A percentile compares a stretch with the other conserved stretches of the same genome.
Conservation (phyloP, 1,140 invertebrate genomes). For the Micrasema longulum region DNA sequence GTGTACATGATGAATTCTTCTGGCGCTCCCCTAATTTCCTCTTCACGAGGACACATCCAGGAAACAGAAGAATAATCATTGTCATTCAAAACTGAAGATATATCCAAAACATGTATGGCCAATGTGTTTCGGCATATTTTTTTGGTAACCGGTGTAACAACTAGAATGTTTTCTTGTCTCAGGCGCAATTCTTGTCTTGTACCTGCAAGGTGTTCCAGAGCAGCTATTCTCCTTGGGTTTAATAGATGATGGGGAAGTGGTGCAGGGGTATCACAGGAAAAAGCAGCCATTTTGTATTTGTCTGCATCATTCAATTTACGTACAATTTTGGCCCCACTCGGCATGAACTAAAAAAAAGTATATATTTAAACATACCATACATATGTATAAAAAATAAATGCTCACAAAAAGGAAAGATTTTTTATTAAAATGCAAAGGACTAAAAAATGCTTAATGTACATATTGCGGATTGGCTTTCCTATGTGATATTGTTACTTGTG, state of each 20-base stretch:
- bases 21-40: constrained; percentile 75
- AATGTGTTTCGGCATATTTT: constrained; percentile 73
- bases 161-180: constrained; percentile 57
- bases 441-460: too few relatives aligned
- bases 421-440: too few relatives aligned
- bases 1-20: constrained; percentile 93
- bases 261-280: constrained; percentile 67
- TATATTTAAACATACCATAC: too few relatives aligned
- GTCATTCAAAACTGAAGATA: constrained; percentile 76
- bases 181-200: constrained; percentile 51
- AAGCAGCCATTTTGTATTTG: constrained; percentile 71
- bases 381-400: too few relatives aligned
- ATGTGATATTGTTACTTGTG: too few relatives aligned
- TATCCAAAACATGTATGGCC: constrained; percentile 89
- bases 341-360: constrained; percentile 60
- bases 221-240: constrained; percentile 64
- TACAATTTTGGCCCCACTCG: constrained; percentile 65
- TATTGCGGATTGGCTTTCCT: too few relatives aligned
- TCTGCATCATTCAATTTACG: constrained; percentile 68
- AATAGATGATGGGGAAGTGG: constrained; percentile 61
- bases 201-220: constrained; percentile 58
- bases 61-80: constrained; percentile 74
- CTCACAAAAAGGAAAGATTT: too few relatives aligned
- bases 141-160: constrained; percentile 62
- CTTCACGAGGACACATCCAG: constrained; percentile 80